These are phyloP conservation scores for Dipodomys stephensi DNA, from an alignment of 2,113 vertebrate genomes.

Conservation along the genomic window DNA sequence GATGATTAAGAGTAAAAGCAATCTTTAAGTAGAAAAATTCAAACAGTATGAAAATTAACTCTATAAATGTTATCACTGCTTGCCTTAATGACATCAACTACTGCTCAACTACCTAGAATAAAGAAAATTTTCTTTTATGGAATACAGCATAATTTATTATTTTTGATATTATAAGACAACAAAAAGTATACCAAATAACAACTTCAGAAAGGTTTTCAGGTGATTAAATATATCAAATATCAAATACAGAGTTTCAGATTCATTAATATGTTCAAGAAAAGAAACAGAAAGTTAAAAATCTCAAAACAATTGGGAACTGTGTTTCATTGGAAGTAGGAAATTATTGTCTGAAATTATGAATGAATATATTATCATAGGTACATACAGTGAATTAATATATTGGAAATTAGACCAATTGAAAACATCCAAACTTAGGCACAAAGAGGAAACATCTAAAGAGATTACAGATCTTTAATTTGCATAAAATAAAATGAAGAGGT, in stretches of 20 bases:
- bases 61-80: neutral
- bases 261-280: conserved; percentile 3
- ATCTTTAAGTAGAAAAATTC: neutral
- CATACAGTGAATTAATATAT: no score
- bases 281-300: neutral
- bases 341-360: neutral
- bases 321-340: neutral
- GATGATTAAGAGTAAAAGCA: neutral
- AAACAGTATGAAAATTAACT: neutral
- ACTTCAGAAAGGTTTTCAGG: neutral
- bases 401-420: neutral
- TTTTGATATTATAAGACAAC: neutral
- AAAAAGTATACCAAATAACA: neutral
- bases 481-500: neutral
- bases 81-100: neutral
- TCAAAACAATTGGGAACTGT: neutral
- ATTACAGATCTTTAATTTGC: neutral
- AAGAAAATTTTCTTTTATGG: neutral
- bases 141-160: neutral
- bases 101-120: neutral
- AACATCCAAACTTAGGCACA: neutral
- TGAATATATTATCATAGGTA: no score
- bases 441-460: neutral
- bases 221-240: neutral
- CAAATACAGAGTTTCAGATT: neutral